Evolutionary conservation across 2,113 vertebrate genomes (phyloP), one percentile per base, ranked within the genome.

Genomic region (Odobenus rosmarus): DNA sequence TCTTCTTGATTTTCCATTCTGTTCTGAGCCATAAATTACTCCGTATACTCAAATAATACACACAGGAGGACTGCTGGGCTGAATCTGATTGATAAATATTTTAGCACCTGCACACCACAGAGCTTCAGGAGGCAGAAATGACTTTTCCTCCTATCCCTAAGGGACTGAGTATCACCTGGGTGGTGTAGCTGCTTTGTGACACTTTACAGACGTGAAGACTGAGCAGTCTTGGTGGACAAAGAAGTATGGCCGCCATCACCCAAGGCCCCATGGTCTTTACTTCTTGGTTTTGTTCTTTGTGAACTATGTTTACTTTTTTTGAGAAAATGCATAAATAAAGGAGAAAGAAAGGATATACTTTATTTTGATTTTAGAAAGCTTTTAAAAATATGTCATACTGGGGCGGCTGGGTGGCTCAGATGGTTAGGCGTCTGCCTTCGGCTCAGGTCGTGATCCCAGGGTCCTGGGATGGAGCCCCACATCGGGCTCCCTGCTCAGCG

Each of bases 241-340:
- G 91, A 92, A 55, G 1, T 39, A 24, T 0, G 72, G 85, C 19
- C 18, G 57, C 49, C 46, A 23, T 53, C 51, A 23, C 26, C 53
- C 26, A 10, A 62, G 57, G 3, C 24, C 42, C 7, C 19, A 4
- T 33, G 13, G 11, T 14, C 55, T 80, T 95, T 26, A 59, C 11
- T 28, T 94, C 72, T 88, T 49, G n/a, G 51, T 90, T 42, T 95
- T 95, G 31, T 82, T 92, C 69, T 95, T 79, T 90, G 69, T 53
- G 59, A 89, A 51, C 51, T 76, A 9, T 55, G 13, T 77, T 90
- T 74, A 69, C 21, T 59, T 80, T 62, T 49, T 36, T 81, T 62
- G 49, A 77, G 81, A 55, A 94, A 93, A 88, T 62, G 26, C 8
- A 72, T 80, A 15, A 15, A 55, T 85, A 23, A 88, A 92, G 74